Evolutionary conservation across 2,113 vertebrate genomes (phyloP), one percentile per base, ranked within the genome.

Genomic region (Paramisgurnus dabryanus): DNA sequence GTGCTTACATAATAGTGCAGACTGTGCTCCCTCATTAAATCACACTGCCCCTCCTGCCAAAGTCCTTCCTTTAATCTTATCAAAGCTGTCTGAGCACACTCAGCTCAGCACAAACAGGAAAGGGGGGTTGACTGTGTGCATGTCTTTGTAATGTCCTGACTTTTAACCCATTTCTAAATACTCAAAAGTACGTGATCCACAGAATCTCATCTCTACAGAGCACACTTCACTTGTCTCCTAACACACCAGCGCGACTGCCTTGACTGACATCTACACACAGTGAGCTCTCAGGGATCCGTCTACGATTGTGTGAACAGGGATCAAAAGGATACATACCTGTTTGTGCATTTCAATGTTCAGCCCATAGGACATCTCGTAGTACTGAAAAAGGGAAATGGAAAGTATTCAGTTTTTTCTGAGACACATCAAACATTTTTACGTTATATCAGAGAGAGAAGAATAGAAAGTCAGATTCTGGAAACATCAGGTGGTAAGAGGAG

Each of bases 321-420:
- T 83, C 75, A 86, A 83, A 82, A 18, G 13, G 85, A 70, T 34
- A 88, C 92, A 45, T 91, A 93, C 92, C 92, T 99, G 97, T 90
- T 99, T 99, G 93, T 99, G 97, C 97, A 99, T 98, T 88, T 99
- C 97, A 83, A 99, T 99, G 89, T 99, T 99, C 93, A 99, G 92
- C 79, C 97, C 97, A 4, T 99, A 99, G 76, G 97, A 99, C 97
- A 99, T 99, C 87, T 99, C 97, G 1, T 98, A 99, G 91, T 99
- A 99, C 97, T 98, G 92, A 77, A 91, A 17, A 88, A 86, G 76
- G 74, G 47, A 87, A 43, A 82, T 7, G 81, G 77, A 41, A 53
- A 67, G 22, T 39, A 49, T 3, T 70, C 18, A 13, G 72, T 43
- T 80, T 34, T 57, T 34, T 68, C 63, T 2, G 34, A 61, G 67